A percentile compares a stretch with the other conserved stretches of the same genome.
Conservation (phyloP, 2,797 vertebrate genomes). For the Adelosebastes latens region DNA sequence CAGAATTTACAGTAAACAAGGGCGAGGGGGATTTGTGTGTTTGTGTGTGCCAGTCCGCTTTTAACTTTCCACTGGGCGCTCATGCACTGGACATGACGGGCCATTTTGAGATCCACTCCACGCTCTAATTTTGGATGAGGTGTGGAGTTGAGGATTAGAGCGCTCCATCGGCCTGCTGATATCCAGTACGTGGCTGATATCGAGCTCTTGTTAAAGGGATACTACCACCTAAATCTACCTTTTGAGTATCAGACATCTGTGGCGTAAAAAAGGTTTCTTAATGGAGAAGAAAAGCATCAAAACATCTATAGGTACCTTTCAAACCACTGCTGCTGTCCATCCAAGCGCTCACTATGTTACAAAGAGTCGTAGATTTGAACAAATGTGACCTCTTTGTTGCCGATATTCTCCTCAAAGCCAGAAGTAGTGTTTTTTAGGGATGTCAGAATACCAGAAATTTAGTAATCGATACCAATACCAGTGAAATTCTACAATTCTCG, state of each 20-base stretch:
- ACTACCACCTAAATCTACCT: background rate
- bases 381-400: background rate
- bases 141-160: slow-evolving; percentile 16
- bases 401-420: too few relatives aligned
- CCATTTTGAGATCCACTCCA: slow-evolving; percentile 56
- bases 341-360: too few relatives aligned
- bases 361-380: background rate
- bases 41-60: slow-evolving; percentile 36
- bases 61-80: slow-evolving; percentile 56
- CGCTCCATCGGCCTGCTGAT: background rate
- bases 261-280: too few relatives aligned
- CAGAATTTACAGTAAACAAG: slow-evolving; percentile 51
- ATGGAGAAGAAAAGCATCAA: background rate
- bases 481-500: too few relatives aligned
- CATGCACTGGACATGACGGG: slow-evolving; percentile 23
- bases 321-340: background rate
- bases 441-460: too few relatives aligned
- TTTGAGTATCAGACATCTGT: too few relatives aligned
- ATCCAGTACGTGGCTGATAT: background rate
- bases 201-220: background rate
- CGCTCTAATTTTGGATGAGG: slow-evolving; percentile 64
- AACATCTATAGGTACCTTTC: background rate
- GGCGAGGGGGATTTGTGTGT: slow-evolving; percentile 20
- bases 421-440: background rate
- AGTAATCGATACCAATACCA: too few relatives aligned